Evolutionary conservation across 2,797 vertebrate genomes (phyloP).

Genomic region (Channa striata): DNA sequence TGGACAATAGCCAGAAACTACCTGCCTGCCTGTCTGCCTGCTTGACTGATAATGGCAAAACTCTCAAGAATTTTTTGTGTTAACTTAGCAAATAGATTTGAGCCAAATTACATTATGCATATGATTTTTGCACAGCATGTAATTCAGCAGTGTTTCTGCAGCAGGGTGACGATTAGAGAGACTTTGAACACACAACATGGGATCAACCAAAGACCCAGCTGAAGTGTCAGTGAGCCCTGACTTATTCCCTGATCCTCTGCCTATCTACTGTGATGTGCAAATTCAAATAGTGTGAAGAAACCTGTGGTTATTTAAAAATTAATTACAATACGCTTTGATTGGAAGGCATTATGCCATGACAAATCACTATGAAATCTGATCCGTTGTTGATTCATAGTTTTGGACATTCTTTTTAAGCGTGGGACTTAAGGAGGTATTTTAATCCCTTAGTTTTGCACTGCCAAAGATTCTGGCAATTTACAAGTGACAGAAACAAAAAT

Average conservation of each 20-base stretch:
- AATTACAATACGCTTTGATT: not conserved
- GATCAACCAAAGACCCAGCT: not conserved
- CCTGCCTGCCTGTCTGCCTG: conserved; percentile 49
- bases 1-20: conserved; percentile 67
- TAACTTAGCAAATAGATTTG: conserved; percentile 23
- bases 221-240: not conserved
- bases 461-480: no score
- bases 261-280: not conserved
- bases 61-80: conserved; percentile 21
- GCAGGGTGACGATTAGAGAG: not conserved
- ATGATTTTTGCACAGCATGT: not conserved
- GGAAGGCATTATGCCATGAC: not conserved
- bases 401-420: no score
- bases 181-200: not conserved
- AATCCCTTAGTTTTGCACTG: no score
- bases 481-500: no score
- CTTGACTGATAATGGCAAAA: conserved; percentile 38
- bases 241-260: not conserved
- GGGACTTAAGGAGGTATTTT: no score
- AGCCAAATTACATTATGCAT: not conserved
- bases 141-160: not conserved
- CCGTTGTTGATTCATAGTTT: not conserved
- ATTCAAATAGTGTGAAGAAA: not conserved
- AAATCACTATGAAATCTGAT: not conserved
- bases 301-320: not conserved